Evolutionary conservation across 1,140 invertebrate species (phyloP), one percentile per base, ranked within the genome.

Genomic region (Bombus superbus): DNA sequence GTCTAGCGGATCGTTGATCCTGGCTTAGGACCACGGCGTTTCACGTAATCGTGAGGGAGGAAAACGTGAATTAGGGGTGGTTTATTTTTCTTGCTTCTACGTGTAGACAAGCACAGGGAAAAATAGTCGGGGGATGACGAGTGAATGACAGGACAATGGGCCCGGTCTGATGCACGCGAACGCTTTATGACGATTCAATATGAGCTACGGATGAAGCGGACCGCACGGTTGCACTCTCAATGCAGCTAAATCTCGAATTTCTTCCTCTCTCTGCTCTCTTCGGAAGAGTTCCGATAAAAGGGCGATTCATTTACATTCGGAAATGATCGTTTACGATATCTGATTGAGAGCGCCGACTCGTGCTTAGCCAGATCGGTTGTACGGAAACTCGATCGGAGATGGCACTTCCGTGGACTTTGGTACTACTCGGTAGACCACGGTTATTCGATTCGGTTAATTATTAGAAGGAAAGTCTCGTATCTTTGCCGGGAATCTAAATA

Each of bases 131-230:
- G 93, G 94, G 93, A 94, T 95, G 94, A 95, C 92, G 95, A 95
- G 92, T 95, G 95, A 95, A 95, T 95, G 95, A 95, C 95, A 95
- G 95, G 94, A 95, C 94, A 95, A 95, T 95, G 93, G 94, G 92
- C 88, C 77, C 72, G 87, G 88, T 92, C 93, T 92, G 93, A 94
- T 95, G 94, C 94, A 94, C 93, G 94, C 94, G 91, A 93, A 92
- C 93, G 94, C 93, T 95, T 93, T 94, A 95, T 95, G 94, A 95
- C 92, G 93, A 95, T 95, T 95, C 94, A 95, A 95, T 95, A 95
- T 94, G 72, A 68, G 57, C 28, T 47, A 68, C 47, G 32, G 83
- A 78, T 77, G 47, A 47, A 79, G 47, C 68, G 81, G 82, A 83
- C 89, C 91, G 92, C 92, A 90, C 89, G 91, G 92, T 92, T 95